Evolutionary conservation across 2,888 invertebrate species (phyloP).

Genomic region (Drosophila parthenogenetica): DNA sequence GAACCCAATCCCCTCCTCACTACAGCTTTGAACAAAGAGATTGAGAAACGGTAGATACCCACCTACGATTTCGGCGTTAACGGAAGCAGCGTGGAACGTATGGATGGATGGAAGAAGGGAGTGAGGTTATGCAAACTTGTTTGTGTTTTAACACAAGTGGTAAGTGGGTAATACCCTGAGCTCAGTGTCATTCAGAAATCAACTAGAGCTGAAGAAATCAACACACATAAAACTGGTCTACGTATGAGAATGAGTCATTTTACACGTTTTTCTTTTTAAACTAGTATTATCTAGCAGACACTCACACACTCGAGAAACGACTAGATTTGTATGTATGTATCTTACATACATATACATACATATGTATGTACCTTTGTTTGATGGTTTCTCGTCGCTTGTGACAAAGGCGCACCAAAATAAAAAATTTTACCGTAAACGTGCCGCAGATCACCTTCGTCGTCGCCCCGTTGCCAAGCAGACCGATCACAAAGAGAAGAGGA

Average conservation of each 20-base stretch:
- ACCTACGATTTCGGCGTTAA: neutral
- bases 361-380: neutral
- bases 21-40: conserved; percentile 76
- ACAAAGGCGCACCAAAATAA: conserved; percentile 29
- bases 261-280: conserved; percentile 46
- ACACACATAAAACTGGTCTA: conserved; percentile 31
- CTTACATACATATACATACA: neutral
- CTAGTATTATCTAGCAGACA: conserved; percentile 39
- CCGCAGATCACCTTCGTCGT: conserved; percentile 33
- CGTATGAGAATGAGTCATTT: conserved; percentile 45
- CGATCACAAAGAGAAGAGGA: conserved; percentile 26
- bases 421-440: conserved; percentile 45
- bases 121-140: conserved; percentile 49
- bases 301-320: conserved; percentile 8
- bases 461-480: neutral
- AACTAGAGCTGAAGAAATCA: conserved; percentile 21
- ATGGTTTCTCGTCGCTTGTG: conserved; percentile 27
- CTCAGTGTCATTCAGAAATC: conserved; percentile 38
- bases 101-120: neutral
- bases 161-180: conserved; percentile 56
- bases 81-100: conserved; percentile 31
- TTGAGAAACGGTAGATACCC: conserved; percentile 59
- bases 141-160: conserved; percentile 41
- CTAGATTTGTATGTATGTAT: conserved; percentile 5
- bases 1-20: conserved; percentile 53